phyloP scores from a whole-genome alignment of 2,888 invertebrate genomes.

The Poecilus cupreus region DNA sequence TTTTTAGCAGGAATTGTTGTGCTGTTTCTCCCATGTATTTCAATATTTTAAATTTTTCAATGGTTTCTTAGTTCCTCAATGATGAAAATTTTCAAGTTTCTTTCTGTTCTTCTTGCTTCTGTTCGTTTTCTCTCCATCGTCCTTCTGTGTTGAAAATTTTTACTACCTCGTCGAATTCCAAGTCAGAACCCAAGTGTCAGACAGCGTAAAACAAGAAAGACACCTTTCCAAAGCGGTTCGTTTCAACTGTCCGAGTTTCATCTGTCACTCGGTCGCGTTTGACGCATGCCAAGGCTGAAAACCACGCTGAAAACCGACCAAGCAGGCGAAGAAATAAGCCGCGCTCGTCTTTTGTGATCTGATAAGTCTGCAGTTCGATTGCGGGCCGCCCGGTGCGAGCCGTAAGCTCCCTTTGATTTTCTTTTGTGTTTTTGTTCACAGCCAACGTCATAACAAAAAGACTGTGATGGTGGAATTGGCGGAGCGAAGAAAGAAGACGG shows the following conservation, averaged over 20 bases:
- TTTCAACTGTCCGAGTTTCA: slow-evolving; percentile 9
- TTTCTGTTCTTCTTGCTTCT: too few relatives aligned
- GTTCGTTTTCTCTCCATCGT: too few relatives aligned
- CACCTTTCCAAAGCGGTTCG: not conserved
- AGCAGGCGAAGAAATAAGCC: not conserved
- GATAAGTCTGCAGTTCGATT: slow-evolving; percentile 39
- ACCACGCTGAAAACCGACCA: too few relatives aligned
- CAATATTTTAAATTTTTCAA: too few relatives aligned
- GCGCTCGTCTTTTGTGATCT: slow-evolving; percentile 40
- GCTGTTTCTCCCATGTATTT: too few relatives aligned
- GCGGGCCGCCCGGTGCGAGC: slow-evolving; percentile 2
- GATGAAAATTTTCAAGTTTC: too few relatives aligned
- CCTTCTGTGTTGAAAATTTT: too few relatives aligned
- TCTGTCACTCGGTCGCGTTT: not conserved
- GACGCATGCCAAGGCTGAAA: not conserved
- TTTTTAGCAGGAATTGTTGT: too few relatives aligned
- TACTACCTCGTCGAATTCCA: too few relatives aligned
- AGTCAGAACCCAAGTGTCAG: not conserved
- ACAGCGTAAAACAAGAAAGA: not conserved
- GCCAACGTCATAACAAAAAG: slow-evolving; percentile 34
- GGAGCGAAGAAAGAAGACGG: not conserved
- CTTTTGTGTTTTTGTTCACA: slow-evolving; percentile 27
- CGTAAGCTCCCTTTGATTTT: slow-evolving; percentile 15
- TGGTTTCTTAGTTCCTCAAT: too few relatives aligned
- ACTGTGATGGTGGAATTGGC: not conserved